These are phyloP conservation scores for Orthosia gracilis DNA, from an alignment of 2,888 invertebrate genomes.

Conservation along the genomic window DNA sequence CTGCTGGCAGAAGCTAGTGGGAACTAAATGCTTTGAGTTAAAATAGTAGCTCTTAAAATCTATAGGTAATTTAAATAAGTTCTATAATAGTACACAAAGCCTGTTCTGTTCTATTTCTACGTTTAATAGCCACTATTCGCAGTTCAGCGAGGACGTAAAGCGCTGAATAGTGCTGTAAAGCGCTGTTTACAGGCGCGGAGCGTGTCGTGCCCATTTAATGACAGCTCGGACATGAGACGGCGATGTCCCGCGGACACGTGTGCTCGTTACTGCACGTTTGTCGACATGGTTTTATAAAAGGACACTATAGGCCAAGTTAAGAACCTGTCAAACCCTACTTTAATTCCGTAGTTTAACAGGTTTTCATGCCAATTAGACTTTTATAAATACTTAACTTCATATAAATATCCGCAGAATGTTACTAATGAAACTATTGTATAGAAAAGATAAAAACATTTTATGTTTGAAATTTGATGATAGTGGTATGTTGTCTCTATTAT, in stretches of 20 bases:
- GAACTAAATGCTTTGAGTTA: no score
- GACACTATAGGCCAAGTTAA: background rate
- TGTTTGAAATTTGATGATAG: background rate
- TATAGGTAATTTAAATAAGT: background rate
- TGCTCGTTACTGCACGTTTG: background rate
- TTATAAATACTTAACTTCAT: no score
- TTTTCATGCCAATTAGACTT: no score
- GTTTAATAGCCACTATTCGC: conserved; percentile 27
- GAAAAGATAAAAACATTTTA: background rate
- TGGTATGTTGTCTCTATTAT: background rate
- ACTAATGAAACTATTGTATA: background rate
- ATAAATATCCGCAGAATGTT: no score
- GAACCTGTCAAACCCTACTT: no score
- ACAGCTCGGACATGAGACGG: conserved; percentile 18
- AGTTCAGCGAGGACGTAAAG: conserved; percentile 42
- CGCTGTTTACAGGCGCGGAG: conserved; percentile 52
- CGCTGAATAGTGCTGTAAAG: conserved; percentile 46
- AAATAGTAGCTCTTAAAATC: background rate
- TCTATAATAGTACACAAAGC: conserved; percentile 13
- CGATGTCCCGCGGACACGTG: conserved; percentile 5
- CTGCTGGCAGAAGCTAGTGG: no score
- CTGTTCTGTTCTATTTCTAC: conserved; percentile 17
- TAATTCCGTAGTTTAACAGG: no score
- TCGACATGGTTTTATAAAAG: background rate
- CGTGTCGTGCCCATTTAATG: conserved; percentile 45